These are phyloP conservation scores for Morpho deidamia DNA, from an alignment of 2,888 invertebrate species.

Conservation along the genomic window DNA sequence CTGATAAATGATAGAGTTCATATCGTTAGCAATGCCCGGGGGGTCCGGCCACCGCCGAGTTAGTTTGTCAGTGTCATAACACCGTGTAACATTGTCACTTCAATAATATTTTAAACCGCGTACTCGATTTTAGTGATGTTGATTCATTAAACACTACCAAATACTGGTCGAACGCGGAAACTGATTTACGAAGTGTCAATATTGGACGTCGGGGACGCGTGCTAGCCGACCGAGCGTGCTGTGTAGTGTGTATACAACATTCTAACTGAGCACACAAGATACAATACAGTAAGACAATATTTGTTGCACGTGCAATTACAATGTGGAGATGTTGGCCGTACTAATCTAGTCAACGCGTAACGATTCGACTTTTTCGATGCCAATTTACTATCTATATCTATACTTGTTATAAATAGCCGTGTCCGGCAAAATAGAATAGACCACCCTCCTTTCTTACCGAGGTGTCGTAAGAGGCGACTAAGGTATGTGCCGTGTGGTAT, in stretches of 20 bases:
- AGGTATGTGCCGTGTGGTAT: too few relatives aligned
- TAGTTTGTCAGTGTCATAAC: conserved; percentile 51
- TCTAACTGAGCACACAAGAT: not conserved
- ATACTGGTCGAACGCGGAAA: conserved; percentile 42
- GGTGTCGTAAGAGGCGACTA: too few relatives aligned
- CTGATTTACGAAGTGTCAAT: conserved; percentile 45
- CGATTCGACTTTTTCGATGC: too few relatives aligned
- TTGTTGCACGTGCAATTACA: conserved; percentile 13
- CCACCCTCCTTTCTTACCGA: too few relatives aligned
- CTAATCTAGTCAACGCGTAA: too few relatives aligned
- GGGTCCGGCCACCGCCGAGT: conserved; percentile 35
- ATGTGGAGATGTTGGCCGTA: conserved; percentile 3
- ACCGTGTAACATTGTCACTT: conserved; percentile 50
- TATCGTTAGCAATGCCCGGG: conserved; percentile 24
- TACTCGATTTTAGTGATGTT: conserved; percentile 46
- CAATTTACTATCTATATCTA: too few relatives aligned
- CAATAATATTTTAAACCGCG: conserved; percentile 53
- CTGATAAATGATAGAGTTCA: conserved; percentile 35
- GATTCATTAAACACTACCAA: conserved; percentile 47
- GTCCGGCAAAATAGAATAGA: too few relatives aligned
- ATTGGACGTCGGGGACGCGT: conserved; percentile 30
- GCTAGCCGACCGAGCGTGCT: conserved; percentile 18
- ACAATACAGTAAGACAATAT: conserved; percentile 12
- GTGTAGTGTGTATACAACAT: not conserved
- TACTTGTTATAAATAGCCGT: too few relatives aligned